phyloP scores from a whole-genome alignment of 2,797 vertebrate species.

The Phataginus tricuspis region DNA sequence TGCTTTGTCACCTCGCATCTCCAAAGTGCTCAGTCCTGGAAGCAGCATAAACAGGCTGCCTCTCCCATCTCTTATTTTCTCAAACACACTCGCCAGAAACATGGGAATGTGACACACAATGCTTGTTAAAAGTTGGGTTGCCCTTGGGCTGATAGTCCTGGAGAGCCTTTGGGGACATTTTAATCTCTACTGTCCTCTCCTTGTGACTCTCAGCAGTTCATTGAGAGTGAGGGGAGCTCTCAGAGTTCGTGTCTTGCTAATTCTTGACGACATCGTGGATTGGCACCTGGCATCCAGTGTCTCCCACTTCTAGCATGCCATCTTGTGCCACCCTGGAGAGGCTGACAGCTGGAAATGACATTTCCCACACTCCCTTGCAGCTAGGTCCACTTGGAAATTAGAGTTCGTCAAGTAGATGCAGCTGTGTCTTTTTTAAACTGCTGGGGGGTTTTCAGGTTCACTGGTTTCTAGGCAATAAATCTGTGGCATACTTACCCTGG shows the following conservation, averaged over 20 bases:
- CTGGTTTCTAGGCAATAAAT: constrained; percentile 23
- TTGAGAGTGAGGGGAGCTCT: background rate
- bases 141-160: background rate
- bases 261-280: background rate
- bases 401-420: background rate
- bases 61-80: background rate
- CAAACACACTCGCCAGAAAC: background rate
- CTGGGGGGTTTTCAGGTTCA: background rate
- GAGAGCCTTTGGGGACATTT: background rate
- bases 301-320: background rate
- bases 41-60: background rate
- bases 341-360: background rate
- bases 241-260: constrained; percentile 27
- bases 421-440: constrained; percentile 12
- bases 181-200: background rate
- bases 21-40: background rate
- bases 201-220: background rate
- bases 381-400: constrained; percentile 28
- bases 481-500: background rate
- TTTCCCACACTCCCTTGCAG: constrained; percentile 38
- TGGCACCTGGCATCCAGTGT: background rate
- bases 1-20: background rate
- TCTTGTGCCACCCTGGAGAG: background rate
- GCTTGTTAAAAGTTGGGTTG: background rate
- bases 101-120: background rate